Conservation (phyloP, 2,888 invertebrate species). For the Quadroppia sp. region DNA sequence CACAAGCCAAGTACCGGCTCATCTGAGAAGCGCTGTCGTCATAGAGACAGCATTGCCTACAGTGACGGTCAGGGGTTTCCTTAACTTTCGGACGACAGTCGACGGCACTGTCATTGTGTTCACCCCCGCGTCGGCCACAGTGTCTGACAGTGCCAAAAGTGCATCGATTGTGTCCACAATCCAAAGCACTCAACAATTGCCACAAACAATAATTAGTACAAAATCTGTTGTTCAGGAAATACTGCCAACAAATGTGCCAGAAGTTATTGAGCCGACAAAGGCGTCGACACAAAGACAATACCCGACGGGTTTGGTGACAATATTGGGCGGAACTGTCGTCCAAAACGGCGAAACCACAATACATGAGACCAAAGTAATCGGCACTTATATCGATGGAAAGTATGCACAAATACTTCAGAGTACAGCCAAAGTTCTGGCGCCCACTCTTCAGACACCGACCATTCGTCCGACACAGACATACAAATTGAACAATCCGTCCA, state of each 20-base stretch:
- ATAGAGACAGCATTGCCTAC: conserved; percentile 60
- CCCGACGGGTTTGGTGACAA: conserved; percentile 75
- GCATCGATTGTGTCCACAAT: conserved; percentile 19
- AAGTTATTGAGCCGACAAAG: conserved; percentile 39
- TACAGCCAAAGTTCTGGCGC: conserved; percentile 61
- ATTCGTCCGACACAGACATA: conserved; percentile 42
- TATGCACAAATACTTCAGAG: conserved; percentile 82
- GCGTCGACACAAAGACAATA: conserved; percentile 43
- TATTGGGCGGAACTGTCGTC: conserved; percentile 74
- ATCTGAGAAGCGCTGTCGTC: conserved; percentile 20
- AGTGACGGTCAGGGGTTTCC: conserved; percentile 87
- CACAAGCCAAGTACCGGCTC: not conserved
- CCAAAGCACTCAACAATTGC: conserved; percentile 36
- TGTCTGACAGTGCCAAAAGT: not conserved
- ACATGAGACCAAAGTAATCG: conserved; percentile 82
- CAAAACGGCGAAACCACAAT: conserved; percentile 77
- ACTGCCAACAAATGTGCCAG: conserved; percentile 23
- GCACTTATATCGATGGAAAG: conserved; percentile 70
- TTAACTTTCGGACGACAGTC: conserved; percentile 89
- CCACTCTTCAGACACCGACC: conserved; percentile 38
- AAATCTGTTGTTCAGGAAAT: conserved; percentile 22
- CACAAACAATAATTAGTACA: not conserved
- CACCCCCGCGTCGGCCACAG: conserved; percentile 60
- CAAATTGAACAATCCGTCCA: not conserved
- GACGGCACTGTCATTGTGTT: conserved; percentile 92